A percentile compares a stretch with the other conserved stretches of the same genome.
phyloP scores from a whole-genome alignment of 2,888 invertebrate species.

The Galeruca laticollis region DNA sequence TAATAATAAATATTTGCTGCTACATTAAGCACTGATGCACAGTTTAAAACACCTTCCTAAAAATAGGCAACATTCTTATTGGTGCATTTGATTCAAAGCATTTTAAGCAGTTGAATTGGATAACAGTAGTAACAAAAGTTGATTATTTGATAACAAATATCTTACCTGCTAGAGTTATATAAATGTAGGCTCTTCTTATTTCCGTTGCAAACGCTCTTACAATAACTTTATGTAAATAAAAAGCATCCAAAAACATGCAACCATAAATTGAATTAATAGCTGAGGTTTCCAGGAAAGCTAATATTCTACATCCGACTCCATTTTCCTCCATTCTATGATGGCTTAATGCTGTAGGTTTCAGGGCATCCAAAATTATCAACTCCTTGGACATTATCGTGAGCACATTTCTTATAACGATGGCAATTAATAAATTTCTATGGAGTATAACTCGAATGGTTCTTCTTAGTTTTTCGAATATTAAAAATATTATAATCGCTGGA shows the following conservation, averaged over 20 bases:
- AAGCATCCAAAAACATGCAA: slow-evolving; percentile 77
- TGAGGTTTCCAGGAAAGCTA: slow-evolving; percentile 70
- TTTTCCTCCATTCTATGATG: slow-evolving; percentile 68
- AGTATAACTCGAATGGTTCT: slow-evolving; percentile 67
- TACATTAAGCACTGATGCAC: no score
- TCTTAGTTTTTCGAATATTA: slow-evolving; percentile 70
- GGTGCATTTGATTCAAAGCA: no score
- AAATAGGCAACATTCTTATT: no score
- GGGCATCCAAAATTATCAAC: slow-evolving; percentile 71
- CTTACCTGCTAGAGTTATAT: slow-evolving; percentile 33
- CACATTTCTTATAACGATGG: slow-evolving; percentile 70
- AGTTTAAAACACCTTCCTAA: no score
- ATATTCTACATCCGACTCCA: slow-evolving; percentile 68
- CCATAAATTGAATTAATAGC: slow-evolving; percentile 74
- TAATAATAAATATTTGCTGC: no score
- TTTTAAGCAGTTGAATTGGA: no score
- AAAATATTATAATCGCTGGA: slow-evolving; percentile 72
- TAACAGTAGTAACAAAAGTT: no score
- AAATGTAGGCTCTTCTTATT: slow-evolving; percentile 27
- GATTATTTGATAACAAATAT: neutral
- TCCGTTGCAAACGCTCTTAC: slow-evolving; percentile 74
- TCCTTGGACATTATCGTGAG: slow-evolving; percentile 71
- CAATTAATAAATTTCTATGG: slow-evolving; percentile 73
- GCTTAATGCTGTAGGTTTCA: slow-evolving; percentile 66
- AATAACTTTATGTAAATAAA: slow-evolving; percentile 76